Conservation (phyloP, 2,888 invertebrate species). For the Agrotis puta region DNA sequence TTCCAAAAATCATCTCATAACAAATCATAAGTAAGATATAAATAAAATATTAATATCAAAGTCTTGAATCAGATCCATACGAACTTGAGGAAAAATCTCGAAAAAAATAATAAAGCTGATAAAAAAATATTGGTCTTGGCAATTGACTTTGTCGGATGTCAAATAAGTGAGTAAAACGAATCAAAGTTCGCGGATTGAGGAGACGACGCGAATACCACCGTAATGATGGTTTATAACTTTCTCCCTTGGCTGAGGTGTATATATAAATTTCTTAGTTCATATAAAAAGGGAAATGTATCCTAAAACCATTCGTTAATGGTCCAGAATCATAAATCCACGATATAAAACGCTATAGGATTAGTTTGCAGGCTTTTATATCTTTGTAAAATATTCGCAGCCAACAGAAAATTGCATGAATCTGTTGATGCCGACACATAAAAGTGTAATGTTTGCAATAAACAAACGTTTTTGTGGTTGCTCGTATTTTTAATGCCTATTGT, state of each 20-base stretch:
- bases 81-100: neutral
- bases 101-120: conserved; percentile 24
- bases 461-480: conserved; percentile 25
- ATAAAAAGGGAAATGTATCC: neutral
- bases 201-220: conserved; percentile 19
- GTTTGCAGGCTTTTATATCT: conserved; percentile 53
- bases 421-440: conserved; percentile 54
- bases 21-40: neutral
- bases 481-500: conserved; percentile 18
- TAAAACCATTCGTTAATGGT: neutral
- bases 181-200: conserved; percentile 40
- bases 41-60: conserved; percentile 21
- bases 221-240: conserved; percentile 45
- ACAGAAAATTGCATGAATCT: conserved; percentile 60
- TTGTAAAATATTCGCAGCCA: conserved; percentile 52
- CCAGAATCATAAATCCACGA: neutral
- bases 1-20: neutral
- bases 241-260: conserved; percentile 27
- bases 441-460: conserved; percentile 58
- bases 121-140: conserved; percentile 20
- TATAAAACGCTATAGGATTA: conserved; percentile 38
- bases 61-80: conserved; percentile 16
- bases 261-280: conserved; percentile 22
- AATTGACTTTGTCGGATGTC: conserved; percentile 36
- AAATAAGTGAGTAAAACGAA: conserved; percentile 17